Evolutionary conservation across 2,113 vertebrate species (phyloP), one percentile per base, ranked within the genome.

Genomic region (Salminus brasiliensis): DNA sequence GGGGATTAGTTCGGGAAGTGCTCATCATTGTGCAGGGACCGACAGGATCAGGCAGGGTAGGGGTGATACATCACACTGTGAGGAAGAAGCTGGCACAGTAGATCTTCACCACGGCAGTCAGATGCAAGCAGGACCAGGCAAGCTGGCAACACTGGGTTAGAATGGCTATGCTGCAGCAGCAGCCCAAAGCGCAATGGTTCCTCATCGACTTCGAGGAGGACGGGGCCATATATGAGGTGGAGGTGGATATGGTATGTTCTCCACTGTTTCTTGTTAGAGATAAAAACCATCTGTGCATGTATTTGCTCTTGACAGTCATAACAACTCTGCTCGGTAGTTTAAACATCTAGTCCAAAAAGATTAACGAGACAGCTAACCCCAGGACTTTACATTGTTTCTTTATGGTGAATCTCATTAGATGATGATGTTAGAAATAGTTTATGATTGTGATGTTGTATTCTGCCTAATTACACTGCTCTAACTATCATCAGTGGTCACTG

Each of bases 181-280:
- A 78, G 0, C 84, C 57, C 55, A 81, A 83, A 63, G 80, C 76
- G 25, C 41, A 85, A 12, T 88, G 70, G 76, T 89, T 90, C 72
- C 79, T 89, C 9, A 7, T 93, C 0, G 90, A 92, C 82, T 93
- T 93, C 87, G 93, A 93, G 39, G 90, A 94, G 16, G 90, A 91
- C 68, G 89, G 90, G 16, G 74, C 62, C 16, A 25, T 93, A 78
- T 93, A 90, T 91, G 91, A 92, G 81, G 83, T 89, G 87, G 89
- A 92, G 74, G 79, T 92, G 89, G 90, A 94, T 77, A 80, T 93
- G 93, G 92, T 95, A 84, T 68, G 87, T 91, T 8, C 8, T 62
- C 29, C 23, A n/a, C 32, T 69, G 49, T 76, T 53, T 7, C 18
- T 47, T 59, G 9, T 18, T 23, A 15, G 63, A 77, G 27, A 39